A percentile compares a stretch with the other conserved stretches of the same genome.
Conservation (phyloP, 2,797 vertebrate genomes). For the Sphenodon punctatus region DNA sequence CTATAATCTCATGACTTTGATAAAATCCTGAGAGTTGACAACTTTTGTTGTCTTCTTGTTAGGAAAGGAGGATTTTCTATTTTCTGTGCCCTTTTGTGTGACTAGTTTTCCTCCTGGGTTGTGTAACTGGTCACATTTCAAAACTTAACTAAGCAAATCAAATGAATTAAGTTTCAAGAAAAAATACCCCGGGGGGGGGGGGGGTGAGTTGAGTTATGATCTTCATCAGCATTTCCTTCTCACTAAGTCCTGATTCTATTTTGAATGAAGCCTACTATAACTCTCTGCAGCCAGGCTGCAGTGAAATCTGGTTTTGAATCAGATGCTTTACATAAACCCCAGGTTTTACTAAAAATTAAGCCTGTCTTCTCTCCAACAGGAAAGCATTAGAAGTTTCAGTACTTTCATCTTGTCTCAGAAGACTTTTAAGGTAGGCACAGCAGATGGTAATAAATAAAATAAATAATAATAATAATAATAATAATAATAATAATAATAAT, state of each 20-base stretch:
- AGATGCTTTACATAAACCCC: slow-evolving; percentile 80
- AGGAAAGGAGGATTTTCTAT: too few species aligned
- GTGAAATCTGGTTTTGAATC: slow-evolving; percentile 77
- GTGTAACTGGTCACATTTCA: neutral
- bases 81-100: accelerated
- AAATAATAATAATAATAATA: neutral
- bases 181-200: too few species aligned
- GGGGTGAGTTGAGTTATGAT: slow-evolving; percentile 61
- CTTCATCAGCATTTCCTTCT: slow-evolving; percentile 64
- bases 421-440: slow-evolving; percentile 56
- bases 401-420: slow-evolving; percentile 75
- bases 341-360: slow-evolving; percentile 74
- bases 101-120: neutral
- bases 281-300: slow-evolving; percentile 54
- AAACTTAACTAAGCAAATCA: slow-evolving; percentile 40
- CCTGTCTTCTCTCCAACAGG: slow-evolving; percentile 71
- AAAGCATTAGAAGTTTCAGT: slow-evolving; percentile 71
- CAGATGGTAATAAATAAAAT: neutral
- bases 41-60: too few species aligned
- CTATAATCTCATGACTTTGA: too few species aligned
- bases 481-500: too few species aligned
- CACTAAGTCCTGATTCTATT: slow-evolving; percentile 55
- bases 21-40: too few species aligned
- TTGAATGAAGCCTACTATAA: slow-evolving; percentile 69
- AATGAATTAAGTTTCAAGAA: slow-evolving; percentile 55